Evolutionary conservation across 2,113 vertebrate genomes (phyloP).

Genomic region (Alligator sinensis): DNA sequence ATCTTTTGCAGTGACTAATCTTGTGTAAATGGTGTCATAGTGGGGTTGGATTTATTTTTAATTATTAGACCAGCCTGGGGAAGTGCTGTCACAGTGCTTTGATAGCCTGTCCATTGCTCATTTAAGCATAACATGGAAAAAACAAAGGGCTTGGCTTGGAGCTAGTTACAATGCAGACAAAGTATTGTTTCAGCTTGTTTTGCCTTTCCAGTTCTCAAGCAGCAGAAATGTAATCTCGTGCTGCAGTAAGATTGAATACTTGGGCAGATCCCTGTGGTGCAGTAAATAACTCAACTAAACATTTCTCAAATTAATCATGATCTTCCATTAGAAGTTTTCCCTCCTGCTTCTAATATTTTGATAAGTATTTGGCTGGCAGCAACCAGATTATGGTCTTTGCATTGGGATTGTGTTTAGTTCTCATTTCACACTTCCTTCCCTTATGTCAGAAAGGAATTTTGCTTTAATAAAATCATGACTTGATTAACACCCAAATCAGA

Average conservation of each 20-base stretch:
- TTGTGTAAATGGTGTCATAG: slow-evolving; percentile 50
- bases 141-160: slow-evolving; percentile 51
- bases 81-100: slow-evolving; percentile 50
- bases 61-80: slow-evolving; percentile 60
- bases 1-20: slow-evolving; percentile 31
- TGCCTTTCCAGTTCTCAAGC: slow-evolving; percentile 16
- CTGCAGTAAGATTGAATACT: slow-evolving; percentile 8
- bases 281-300: background rate
- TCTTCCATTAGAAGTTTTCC: background rate
- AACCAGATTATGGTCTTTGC: background rate
- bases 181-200: slow-evolving; percentile 22
- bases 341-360: background rate
- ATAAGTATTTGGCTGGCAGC: background rate
- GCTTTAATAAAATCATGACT: background rate
- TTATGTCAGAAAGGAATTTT: background rate
- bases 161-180: slow-evolving; percentile 34
- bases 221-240: slow-evolving; percentile 29
- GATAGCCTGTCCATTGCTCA: slow-evolving; percentile 55
- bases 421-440: background rate
- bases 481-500: background rate
- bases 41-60: slow-evolving; percentile 60
- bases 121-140: slow-evolving; percentile 49
- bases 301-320: background rate
- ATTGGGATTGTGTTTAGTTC: background rate
- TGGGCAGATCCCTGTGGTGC: background rate